Base-by-base conservation (phyloP, 2,888 invertebrate species). In the Therioaphis trifolii region DNA sequence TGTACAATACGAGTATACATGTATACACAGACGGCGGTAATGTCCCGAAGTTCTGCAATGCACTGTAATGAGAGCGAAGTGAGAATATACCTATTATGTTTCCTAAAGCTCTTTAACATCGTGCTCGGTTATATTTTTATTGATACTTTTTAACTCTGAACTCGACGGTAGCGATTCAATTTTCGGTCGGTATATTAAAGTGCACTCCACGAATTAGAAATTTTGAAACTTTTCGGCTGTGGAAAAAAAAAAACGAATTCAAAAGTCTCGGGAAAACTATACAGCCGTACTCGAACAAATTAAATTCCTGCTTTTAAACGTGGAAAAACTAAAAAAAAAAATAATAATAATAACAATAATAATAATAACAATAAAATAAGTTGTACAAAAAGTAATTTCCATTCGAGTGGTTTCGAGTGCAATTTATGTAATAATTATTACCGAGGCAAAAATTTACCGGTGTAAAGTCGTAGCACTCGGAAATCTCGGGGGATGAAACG, bases 351-450 rank as follows among this genome's bases (percentile, higher is more conserved):
- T 15, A 29, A n/a, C 27, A n/a, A 43, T 43, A 11, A 43, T 43
- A 11, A 11, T 5, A 15, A 43, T 43, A 27, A n/a, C n/a, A 69
- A 9, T 15, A 43, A 71, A n/a, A 71, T 29, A 61, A 46, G 43
- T 76, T 35, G 24, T 27, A 18, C 46, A 43, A 61, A n/a, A 76
- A 76, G 46, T 24, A 61, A 76, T 61, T 55, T 40, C 9, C 35
- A 21, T 52, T 40, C 4, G 24, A 74, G 21, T 75, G 43, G 21
- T 43, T n/a, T 18, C 3, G 7, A 61, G 27, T 43, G 11, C 35
- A 43, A 43, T 75, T 43, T 75, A 75, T 43, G 24, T n/a, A 58
- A 43, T 61, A 43, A 43, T 61, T 55, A 35, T 55, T 35, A 14
- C n/a, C 14, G 14, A 58, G 18, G 0, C 27, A 24, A 75, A 75